Percentiles rank a stretch among this genome's conserved stretches.
These are phyloP conservation scores for Ranitomeya imitator DNA, from an alignment of 2,113 vertebrate genomes.

Conservation along the genomic window DNA sequence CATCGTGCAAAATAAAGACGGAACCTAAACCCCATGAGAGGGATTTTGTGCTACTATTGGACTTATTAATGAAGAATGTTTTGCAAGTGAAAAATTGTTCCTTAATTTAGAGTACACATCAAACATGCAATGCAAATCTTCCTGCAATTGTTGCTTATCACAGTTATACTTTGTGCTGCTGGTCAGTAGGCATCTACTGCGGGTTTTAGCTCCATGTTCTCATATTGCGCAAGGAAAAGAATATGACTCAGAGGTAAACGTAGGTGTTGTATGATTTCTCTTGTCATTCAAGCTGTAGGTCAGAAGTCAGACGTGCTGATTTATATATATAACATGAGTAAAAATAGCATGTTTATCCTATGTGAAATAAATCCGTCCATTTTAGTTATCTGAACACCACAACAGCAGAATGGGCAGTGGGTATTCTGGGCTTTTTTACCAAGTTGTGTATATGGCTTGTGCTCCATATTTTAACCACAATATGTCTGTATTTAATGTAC, in stretches of 20 bases:
- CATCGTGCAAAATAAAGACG: background rate
- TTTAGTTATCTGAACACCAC: too few species aligned
- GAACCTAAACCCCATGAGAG: background rate
- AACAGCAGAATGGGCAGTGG: too few species aligned
- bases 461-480: too few species aligned
- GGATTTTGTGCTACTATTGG: background rate
- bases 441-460: too few species aligned
- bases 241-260: background rate
- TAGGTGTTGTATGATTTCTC: background rate
- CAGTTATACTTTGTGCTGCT: background rate
- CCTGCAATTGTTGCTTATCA: background rate
- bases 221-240: background rate
- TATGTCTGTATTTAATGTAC: too few species aligned
- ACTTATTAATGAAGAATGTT: conserved; percentile 3
- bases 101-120: background rate
- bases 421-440: too few species aligned
- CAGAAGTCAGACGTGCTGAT: background rate
- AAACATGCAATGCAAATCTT: background rate
- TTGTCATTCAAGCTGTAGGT: background rate
- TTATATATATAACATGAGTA: background rate
- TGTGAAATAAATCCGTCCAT: too few species aligned
- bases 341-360: too few species aligned
- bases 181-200: background rate
- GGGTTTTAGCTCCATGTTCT: background rate
- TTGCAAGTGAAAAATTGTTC: conserved; percentile 35